Evolutionary conservation across 2,113 vertebrate genomes (phyloP), one percentile per base, ranked within the genome.

Genomic region (Talpa occidentalis): DNA sequence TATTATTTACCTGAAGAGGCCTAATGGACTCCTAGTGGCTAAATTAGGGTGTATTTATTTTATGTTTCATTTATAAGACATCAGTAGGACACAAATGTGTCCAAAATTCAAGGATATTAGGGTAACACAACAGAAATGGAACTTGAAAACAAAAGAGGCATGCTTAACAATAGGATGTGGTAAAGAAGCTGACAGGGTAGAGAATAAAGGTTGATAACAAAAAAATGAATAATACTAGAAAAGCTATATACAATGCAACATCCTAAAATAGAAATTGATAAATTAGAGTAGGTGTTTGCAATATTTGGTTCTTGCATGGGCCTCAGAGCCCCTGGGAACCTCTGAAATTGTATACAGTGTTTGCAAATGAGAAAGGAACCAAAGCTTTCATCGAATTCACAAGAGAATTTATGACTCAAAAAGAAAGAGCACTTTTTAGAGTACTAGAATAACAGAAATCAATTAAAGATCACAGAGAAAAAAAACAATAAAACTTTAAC

Each of bases 401-500:
- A 62, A 44, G 59, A 64, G n/a, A 28, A 74, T 66, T 80, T 62
- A 77, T 78, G 79, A 76, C n/a, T 91, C 11, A 64, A 30, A 47
- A 67, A 54, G 54, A 88, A 74, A 32, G 44, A 42, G 69, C 12
- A 60, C 6, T 80, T 88, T 90, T 30, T n/a, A 6, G 35, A 86
- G 37, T 32, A 47, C 15, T 14, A 86, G 28, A 44, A 22, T 47
- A 37, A 54, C 40, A 84, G 54, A 87, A 73, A 66, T 74, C 96
- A 89, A 52, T 78, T 67, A 85, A 28, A 93, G 88, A 89, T 77
- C 59, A 95, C 44, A 91, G 64, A 70, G 49, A 93, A 72, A 11
- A 72, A 85, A 94, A 47, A 37, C 37, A 52, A 74, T 26, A 40
- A 40, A 72, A 52, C 28, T 66, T 74, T 35, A 49, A 59, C 47